phyloP scores from a whole-genome alignment of 2,888 invertebrate genomes.

The Pollenia angustigena region DNA sequence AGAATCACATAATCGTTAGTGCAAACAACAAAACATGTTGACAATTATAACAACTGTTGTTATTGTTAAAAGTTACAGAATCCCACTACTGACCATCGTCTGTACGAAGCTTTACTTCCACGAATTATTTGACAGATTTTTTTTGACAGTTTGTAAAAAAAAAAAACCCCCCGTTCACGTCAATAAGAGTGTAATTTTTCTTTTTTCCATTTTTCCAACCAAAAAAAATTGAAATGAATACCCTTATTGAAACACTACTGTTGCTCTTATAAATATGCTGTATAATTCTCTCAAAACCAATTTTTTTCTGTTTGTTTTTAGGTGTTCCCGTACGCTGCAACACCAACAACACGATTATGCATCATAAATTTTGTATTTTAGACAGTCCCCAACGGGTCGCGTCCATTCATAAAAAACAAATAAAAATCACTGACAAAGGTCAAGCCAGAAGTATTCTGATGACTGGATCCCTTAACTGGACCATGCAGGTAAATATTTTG shows the following conservation, averaged over 20 bases:
- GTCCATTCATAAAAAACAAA: constrained; percentile 63
- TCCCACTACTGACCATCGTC: too few relatives aligned
- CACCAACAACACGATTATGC: constrained; percentile 78
- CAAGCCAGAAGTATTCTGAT: constrained; percentile 74
- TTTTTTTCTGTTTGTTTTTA: constrained; percentile 57
- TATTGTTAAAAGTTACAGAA: too few relatives aligned
- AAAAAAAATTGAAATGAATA: too few relatives aligned
- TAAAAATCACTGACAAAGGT: constrained; percentile 56
- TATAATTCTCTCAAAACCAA: not conserved
- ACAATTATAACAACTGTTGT: too few relatives aligned
- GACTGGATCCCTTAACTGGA: constrained; percentile 82
- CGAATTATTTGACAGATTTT: too few relatives aligned
- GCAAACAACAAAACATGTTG: too few relatives aligned
- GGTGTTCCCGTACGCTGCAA: constrained; percentile 79
- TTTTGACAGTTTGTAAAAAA: too few relatives aligned
- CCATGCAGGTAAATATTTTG: constrained; percentile 75
- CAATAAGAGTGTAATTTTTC: too few relatives aligned
- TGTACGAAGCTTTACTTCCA: too few relatives aligned
- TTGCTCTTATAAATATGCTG: not conserved
- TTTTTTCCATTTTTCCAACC: too few relatives aligned
- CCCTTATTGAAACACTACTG: not conserved
- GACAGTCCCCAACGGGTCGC: constrained; percentile 77
- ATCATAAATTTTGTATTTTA: constrained; percentile 82
- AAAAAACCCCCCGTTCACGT: too few relatives aligned
- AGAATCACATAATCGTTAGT: too few relatives aligned